Evolutionary conservation across 1,140 invertebrate species (phyloP).

Genomic region (Danaus plexippus): DNA sequence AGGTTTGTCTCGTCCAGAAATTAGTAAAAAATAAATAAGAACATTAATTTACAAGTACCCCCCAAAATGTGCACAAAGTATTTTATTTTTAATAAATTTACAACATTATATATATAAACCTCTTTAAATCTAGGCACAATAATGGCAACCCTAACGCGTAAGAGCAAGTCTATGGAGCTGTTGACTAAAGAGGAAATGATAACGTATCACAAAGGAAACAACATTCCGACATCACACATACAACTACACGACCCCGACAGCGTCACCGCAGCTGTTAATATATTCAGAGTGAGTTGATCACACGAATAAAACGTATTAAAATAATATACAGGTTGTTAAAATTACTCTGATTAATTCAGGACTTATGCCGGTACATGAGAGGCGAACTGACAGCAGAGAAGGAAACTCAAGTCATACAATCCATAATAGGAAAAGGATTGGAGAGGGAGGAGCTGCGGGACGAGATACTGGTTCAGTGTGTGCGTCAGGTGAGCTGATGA

Average conservation of each 20-base stretch:
- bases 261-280: constrained; percentile 88
- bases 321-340: too few relatives aligned
- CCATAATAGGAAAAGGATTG: constrained; percentile 87
- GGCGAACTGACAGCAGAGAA: constrained; percentile 88
- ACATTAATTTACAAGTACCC: not conserved
- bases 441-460: constrained; percentile 91
- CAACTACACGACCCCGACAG: constrained; percentile 97
- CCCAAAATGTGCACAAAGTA: not conserved
- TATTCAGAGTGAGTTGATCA: constrained; percentile 83
- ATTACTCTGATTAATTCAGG: constrained; percentile 65
- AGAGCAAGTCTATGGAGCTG: constrained; percentile 83
- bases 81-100: too few relatives aligned
- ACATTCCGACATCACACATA: constrained; percentile 94
- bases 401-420: constrained; percentile 87
- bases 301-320: too few relatives aligned
- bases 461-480: constrained; percentile 91
- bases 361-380: constrained; percentile 88
- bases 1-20: constrained; percentile 50
- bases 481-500: constrained; percentile 74
- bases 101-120: constrained; percentile 2
- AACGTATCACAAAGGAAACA: constrained; percentile 87
- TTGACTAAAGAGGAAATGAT: constrained; percentile 95
- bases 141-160: constrained; percentile 90
- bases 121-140: constrained; percentile 74
- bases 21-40: too few relatives aligned